phyloP scores from a whole-genome alignment of 2,888 invertebrate species.

The Synergus umbraculus region DNA sequence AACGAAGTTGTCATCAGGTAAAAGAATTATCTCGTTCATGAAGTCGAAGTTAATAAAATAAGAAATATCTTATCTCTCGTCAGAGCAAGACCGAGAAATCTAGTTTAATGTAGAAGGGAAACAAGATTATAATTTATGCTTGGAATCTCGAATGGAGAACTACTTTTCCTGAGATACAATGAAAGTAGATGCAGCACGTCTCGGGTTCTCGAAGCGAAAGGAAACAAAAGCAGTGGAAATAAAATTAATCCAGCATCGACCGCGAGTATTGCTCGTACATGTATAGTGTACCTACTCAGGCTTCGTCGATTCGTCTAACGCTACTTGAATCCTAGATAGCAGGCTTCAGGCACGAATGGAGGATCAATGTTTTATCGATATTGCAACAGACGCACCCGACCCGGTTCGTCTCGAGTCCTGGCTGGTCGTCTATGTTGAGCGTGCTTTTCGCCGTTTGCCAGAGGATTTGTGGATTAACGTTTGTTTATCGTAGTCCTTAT shows the following conservation, averaged over 20 bases:
- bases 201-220: background rate
- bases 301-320: conserved; percentile 53
- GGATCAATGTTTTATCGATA: conserved; percentile 74
- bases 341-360: conserved; percentile 68
- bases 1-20: background rate
- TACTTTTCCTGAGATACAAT: conserved; percentile 15
- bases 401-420: conserved; percentile 64
- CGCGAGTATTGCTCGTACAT: conserved; percentile 36
- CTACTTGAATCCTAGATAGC: conserved; percentile 68
- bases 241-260: conserved; percentile 39
- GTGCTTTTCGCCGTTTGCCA: conserved; percentile 68
- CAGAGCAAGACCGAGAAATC: background rate
- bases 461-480: conserved; percentile 71
- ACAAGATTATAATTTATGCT: conserved; percentile 16
- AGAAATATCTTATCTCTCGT: background rate
- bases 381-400: conserved; percentile 65
- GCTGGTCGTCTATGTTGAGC: conserved; percentile 62
- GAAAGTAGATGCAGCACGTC: conserved; percentile 17
- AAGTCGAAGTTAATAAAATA: background rate
- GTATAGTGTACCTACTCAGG: conserved; percentile 24
- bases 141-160: background rate
- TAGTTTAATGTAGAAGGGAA: background rate
- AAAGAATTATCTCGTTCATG: background rate
- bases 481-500: conserved; percentile 68
- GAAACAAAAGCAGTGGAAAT: conserved; percentile 26